Evolutionary conservation across 1,140 invertebrate species (phyloP).

Genomic region (Chrysomallon squamiferum): DNA sequence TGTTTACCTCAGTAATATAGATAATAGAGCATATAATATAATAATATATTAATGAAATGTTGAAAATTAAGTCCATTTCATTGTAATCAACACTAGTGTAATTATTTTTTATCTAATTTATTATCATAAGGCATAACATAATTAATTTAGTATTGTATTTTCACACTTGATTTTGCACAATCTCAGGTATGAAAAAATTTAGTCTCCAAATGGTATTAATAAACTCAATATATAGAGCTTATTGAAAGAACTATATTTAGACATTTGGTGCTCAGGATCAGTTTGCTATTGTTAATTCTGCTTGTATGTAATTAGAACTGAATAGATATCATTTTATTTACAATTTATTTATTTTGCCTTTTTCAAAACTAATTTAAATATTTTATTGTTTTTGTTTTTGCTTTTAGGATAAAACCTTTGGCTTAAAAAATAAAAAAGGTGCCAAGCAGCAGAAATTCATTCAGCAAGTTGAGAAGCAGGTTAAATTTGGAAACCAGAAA

Average conservation of each 20-base stretch:
- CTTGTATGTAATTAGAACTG: background rate
- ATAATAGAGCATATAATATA: too few species aligned
- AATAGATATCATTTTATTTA: background rate
- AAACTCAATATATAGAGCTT: too few species aligned
- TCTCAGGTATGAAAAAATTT: too few species aligned
- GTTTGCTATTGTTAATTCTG: background rate
- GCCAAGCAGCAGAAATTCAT: slow-evolving; percentile 99
- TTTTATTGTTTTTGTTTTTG: slow-evolving; percentile 10
- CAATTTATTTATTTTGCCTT: slow-evolving; percentile 1
- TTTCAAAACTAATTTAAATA: background rate
- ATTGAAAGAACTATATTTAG: background rate
- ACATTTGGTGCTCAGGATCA: background rate
- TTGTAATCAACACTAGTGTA: too few species aligned
- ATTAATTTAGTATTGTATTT: too few species aligned
- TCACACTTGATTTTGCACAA: too few species aligned
- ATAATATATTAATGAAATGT: too few species aligned
- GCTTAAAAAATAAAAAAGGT: slow-evolving; percentile 99
- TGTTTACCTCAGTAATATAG: too few species aligned
- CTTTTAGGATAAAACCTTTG: slow-evolving; percentile 97
- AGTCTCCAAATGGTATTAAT: too few species aligned
- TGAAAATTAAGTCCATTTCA: too few species aligned
- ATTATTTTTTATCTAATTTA: too few species aligned
- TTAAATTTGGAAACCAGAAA: slow-evolving; percentile 76
- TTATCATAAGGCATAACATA: too few species aligned
- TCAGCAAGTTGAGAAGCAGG: slow-evolving; percentile 96